phyloP scores from a whole-genome alignment of 2,888 invertebrate species.

The Agriopis marginaria region DNA sequence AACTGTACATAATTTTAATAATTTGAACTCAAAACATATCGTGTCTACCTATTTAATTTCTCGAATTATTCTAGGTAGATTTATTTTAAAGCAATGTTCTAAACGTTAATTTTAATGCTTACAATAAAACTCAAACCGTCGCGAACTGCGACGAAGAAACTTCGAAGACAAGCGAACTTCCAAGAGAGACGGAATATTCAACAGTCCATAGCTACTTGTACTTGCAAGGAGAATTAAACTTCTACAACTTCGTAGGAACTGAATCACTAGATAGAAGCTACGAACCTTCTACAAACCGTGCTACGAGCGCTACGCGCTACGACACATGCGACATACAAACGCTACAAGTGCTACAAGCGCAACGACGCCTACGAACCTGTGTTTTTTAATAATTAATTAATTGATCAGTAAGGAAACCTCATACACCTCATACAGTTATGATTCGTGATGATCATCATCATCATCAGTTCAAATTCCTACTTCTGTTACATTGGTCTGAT shows the following conservation, averaged over 20 bases:
- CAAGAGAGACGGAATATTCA: conserved; percentile 28
- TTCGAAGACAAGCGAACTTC: conserved; percentile 28
- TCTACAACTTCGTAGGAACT: conserved; percentile 25
- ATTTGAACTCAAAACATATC: too few species aligned
- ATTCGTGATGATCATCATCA: too few species aligned
- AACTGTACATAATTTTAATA: too few species aligned
- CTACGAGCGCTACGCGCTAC: background rate
- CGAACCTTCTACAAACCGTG: background rate
- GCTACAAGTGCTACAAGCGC: background rate
- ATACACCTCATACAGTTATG: too few species aligned
- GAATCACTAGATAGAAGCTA: conserved; percentile 29
- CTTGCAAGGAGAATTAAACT: conserved; percentile 10
- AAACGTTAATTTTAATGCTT: conserved; percentile 22
- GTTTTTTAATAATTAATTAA: too few species aligned
- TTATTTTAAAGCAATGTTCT: conserved; percentile 1
- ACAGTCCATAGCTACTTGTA: conserved; percentile 22
- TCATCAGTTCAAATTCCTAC: too few species aligned
- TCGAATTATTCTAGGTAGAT: background rate
- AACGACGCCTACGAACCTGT: too few species aligned
- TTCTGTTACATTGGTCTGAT: too few species aligned
- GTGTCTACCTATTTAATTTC: too few species aligned
- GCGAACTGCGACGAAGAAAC: conserved; percentile 23
- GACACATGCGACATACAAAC: background rate
- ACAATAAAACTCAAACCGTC: conserved; percentile 32
- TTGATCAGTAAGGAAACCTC: too few species aligned